These are phyloP conservation scores for Rapana venosa DNA, from an alignment of 2,888 invertebrate genomes.

Conservation along the genomic window DNA sequence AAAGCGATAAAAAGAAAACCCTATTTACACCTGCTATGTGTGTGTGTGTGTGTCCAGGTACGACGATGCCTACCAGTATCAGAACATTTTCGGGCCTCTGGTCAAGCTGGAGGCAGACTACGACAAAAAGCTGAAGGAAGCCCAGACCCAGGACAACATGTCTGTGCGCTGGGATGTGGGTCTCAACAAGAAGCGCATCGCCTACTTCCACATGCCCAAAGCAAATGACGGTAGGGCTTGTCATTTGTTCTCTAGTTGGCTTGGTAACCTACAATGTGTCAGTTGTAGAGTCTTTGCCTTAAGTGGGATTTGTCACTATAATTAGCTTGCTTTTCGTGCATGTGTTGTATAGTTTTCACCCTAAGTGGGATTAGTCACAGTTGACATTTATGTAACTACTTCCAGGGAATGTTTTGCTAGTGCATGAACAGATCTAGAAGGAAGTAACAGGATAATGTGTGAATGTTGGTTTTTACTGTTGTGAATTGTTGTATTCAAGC, in stretches of 20 bases:
- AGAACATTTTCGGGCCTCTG: slow-evolving; percentile 97
- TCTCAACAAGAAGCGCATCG: slow-evolving; percentile 97
- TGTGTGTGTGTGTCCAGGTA: slow-evolving; percentile 83
- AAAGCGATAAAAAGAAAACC: not conserved
- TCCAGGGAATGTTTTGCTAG: too few relatives aligned
- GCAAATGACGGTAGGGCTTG: slow-evolving; percentile 87
- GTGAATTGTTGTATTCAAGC: too few relatives aligned
- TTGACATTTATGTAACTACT: too few relatives aligned
- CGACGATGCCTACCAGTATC: slow-evolving; percentile 99
- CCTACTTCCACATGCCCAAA: slow-evolving; percentile 97
- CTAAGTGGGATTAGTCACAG: too few relatives aligned
- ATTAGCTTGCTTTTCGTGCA: too few relatives aligned
- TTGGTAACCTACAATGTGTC: too few relatives aligned
- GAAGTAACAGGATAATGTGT: too few relatives aligned
- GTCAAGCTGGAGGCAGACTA: slow-evolving; percentile 99
- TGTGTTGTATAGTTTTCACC: too few relatives aligned
- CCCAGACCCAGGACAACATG: slow-evolving; percentile 98
- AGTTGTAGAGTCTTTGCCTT: too few relatives aligned
- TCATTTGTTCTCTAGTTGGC: not conserved
- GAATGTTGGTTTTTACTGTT: too few relatives aligned
- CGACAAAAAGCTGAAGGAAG: slow-evolving; percentile 97
- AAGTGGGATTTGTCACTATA: too few relatives aligned
- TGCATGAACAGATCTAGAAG: too few relatives aligned
- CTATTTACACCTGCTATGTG: not conserved
- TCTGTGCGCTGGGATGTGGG: slow-evolving; percentile 99